Evolutionary conservation across 2,888 invertebrate genomes (phyloP).

Genomic region (Drepanosiphum platanoidis): DNA sequence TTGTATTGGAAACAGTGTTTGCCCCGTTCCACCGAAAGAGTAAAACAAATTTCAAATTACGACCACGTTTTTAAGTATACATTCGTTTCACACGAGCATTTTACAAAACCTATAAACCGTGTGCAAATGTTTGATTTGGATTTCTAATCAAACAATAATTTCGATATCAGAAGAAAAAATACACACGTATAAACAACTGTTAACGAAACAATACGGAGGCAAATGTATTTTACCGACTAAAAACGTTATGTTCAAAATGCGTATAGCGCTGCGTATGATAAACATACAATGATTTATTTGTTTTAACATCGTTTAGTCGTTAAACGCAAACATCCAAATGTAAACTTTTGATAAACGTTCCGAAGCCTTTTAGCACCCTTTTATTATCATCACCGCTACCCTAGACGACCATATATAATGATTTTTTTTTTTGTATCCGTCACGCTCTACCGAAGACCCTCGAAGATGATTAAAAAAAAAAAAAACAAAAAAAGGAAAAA

Average conservation of each 20-base stretch:
- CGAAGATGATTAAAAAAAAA: constrained; percentile 5
- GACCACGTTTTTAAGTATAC: no score
- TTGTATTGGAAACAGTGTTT: no score
- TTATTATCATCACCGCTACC: not conserved
- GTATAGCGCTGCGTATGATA: not conserved
- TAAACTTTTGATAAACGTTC: constrained; percentile 21
- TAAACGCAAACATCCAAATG: not conserved
- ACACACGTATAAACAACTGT: not conserved
- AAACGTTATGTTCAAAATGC: not conserved
- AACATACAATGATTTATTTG: constrained; percentile 28
- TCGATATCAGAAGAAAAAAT: not conserved
- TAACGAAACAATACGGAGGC: not conserved
- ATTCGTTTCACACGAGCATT: no score
- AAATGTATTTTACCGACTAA: not conserved
- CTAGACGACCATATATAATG: not conserved
- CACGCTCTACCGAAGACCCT: not conserved
- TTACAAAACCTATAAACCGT: no score
- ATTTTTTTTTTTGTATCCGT: not conserved
- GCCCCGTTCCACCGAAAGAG: no score
- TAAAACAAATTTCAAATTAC: no score
- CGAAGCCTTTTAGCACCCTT: constrained; percentile 14
- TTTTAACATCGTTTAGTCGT: constrained; percentile 20
- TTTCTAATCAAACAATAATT: not conserved
- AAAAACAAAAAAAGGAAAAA: not conserved
- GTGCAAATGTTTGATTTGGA: not conserved